phyloP scores from a whole-genome alignment of 2,888 invertebrate species.

The Meghimatium bilineatum region DNA sequence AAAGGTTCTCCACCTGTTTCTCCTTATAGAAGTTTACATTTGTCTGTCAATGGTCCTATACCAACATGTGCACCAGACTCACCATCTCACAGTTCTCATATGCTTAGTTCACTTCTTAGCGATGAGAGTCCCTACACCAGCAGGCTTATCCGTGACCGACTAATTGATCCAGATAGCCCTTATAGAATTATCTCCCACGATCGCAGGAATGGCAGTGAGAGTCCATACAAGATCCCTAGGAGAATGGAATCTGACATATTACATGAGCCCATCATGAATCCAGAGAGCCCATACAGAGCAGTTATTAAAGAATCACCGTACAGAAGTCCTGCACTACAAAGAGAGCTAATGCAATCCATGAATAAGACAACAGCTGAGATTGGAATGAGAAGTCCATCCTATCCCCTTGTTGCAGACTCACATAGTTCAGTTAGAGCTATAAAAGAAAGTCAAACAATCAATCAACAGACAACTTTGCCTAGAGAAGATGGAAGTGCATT shows the following conservation, averaged over 20 bases:
- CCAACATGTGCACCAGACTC: slow-evolving; percentile 51
- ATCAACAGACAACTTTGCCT: slow-evolving; percentile 25
- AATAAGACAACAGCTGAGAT: slow-evolving; percentile 34
- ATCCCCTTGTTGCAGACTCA: slow-evolving; percentile 26
- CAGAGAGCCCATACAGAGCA: slow-evolving; percentile 31
- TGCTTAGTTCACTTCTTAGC: slow-evolving; percentile 45
- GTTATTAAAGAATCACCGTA: slow-evolving; percentile 49
- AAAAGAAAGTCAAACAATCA: slow-evolving; percentile 40
- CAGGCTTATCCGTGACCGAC: slow-evolving; percentile 38
- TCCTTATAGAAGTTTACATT: slow-evolving; percentile 48
- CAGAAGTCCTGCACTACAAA: slow-evolving; percentile 50
- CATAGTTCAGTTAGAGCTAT: slow-evolving; percentile 47
- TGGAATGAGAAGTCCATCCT: slow-evolving; percentile 31
- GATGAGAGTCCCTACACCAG: slow-evolving; percentile 53
- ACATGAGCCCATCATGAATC: slow-evolving; percentile 12
- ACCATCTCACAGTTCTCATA: slow-evolving; percentile 51
- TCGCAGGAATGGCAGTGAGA: slow-evolving; percentile 43
- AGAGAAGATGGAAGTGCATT: slow-evolving; percentile 51
- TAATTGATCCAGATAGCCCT: slow-evolving; percentile 51
- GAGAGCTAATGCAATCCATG: slow-evolving; percentile 38
- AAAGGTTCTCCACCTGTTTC: slow-evolving; percentile 50
- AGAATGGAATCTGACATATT: slow-evolving; percentile 38
- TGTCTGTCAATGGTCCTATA: slow-evolving; percentile 34
- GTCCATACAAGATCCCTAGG: slow-evolving; percentile 39
- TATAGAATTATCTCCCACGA: slow-evolving; percentile 49